A percentile compares a stretch with the other conserved stretches of the same genome.
These are phyloP conservation scores for Cheilosia variabilis DNA, from an alignment of 2,888 invertebrate species.

Conservation along the genomic window DNA sequence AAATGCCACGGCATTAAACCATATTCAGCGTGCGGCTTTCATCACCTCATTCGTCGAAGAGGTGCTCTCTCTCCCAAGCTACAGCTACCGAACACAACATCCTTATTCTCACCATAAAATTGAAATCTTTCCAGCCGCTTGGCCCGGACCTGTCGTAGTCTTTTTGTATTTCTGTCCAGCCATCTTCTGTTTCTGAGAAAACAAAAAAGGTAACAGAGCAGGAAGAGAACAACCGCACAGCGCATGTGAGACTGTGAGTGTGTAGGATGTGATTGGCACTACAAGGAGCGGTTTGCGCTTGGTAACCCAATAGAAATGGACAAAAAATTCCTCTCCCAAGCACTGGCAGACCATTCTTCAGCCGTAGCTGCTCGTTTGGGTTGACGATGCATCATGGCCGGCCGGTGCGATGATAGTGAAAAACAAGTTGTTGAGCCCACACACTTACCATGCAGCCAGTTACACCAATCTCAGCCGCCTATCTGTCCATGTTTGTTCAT, in stretches of 20 bases:
- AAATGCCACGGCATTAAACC: slow-evolving; percentile 48
- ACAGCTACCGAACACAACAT: slow-evolving; percentile 70
- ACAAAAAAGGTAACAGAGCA: slow-evolving; percentile 58
- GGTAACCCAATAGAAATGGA: slow-evolving; percentile 55
- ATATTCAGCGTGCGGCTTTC: slow-evolving; percentile 67
- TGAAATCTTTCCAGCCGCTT: slow-evolving; percentile 58
- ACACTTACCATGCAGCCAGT: slow-evolving; percentile 63
- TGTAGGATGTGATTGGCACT: slow-evolving; percentile 75
- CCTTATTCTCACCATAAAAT: slow-evolving; percentile 73
- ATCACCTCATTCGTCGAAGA: slow-evolving; percentile 71
- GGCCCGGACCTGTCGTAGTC: neutral
- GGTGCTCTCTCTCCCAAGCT: slow-evolving; percentile 62
- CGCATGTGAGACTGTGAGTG: slow-evolving; percentile 12
- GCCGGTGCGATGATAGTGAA: slow-evolving; percentile 65
- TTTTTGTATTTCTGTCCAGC: neutral
- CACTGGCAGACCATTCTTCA: slow-evolving; percentile 31
- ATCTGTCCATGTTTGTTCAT: slow-evolving; percentile 74
- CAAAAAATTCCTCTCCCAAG: slow-evolving; percentile 9
- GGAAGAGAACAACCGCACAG: slow-evolving; percentile 46
- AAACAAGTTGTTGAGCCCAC: slow-evolving; percentile 75
- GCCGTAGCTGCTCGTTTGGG: slow-evolving; percentile 27
- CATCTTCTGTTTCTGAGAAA: slow-evolving; percentile 39
- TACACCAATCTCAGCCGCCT: slow-evolving; percentile 71
- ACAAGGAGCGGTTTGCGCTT: slow-evolving; percentile 39
- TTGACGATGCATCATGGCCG: slow-evolving; percentile 62